These are phyloP conservation scores for Elachura formosa DNA, from an alignment of 2,113 vertebrate genomes.

Conservation along the genomic window DNA sequence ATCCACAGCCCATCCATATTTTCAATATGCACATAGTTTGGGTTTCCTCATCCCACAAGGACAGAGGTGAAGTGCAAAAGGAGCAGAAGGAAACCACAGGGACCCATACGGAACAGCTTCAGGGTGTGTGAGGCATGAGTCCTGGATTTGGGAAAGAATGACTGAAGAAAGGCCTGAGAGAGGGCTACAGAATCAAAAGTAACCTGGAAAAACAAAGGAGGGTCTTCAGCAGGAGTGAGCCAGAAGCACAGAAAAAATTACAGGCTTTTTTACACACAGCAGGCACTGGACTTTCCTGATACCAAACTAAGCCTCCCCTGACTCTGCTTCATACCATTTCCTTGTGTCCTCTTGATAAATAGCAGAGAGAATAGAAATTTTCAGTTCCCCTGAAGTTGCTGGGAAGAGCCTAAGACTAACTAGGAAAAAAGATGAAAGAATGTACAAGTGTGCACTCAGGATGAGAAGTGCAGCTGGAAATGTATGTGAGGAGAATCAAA, in stretches of 20 bases:
- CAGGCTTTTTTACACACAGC: background rate
- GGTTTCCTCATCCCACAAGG: background rate
- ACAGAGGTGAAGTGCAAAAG: background rate
- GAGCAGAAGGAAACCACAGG: background rate
- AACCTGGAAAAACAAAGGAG: background rate
- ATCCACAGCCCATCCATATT: accelerated
- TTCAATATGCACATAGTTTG: accelerated
- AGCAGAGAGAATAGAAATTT: background rate
- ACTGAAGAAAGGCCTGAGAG: background rate
- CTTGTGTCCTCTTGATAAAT: background rate
- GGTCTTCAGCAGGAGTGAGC: background rate
- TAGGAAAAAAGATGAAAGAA: background rate
- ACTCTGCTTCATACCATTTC: background rate
- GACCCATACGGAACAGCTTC: background rate
- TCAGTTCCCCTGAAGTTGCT: background rate
- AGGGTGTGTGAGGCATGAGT: background rate
- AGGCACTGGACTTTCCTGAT: background rate
- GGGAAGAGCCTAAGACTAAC: background rate
- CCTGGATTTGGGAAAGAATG: background rate
- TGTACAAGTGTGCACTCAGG: background rate
- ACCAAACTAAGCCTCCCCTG: background rate
- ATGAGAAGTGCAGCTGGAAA: background rate
- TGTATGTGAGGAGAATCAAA: background rate
- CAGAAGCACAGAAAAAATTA: background rate
- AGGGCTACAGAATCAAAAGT: background rate